Evolutionary conservation across 1,140 invertebrate species (phyloP), one percentile per base, ranked within the genome.

Genomic region (Brachystomella parvula): DNA sequence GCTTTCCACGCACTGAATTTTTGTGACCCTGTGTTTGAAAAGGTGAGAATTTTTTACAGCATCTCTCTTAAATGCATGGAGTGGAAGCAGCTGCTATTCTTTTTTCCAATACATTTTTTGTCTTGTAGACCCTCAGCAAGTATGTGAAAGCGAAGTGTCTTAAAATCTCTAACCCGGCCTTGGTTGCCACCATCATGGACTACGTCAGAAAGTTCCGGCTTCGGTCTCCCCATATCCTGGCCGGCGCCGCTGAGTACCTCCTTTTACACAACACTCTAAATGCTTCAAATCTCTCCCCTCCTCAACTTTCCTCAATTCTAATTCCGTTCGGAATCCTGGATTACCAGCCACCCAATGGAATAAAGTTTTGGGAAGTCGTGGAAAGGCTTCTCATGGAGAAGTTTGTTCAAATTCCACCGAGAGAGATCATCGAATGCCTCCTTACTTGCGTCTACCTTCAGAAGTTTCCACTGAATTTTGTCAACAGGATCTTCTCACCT

Each of bases 371-470:
- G 83, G 75, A 77, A 56, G 71, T 72, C 24, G 75, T 84, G 19
- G 86, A 88, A 75, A 73, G 77, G 39, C 73, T 79, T n/a, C 71
- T 89, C 2, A 73, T 80, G 57, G 75, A 80, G 53, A 84, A 84
- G 66, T 85, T 87, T 76, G 72, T 79, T 21, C 81, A 84, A 70
- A 82, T 89, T 39, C 77, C 77, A 56, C 74, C 82, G n/a, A 80
- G 82, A 65, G 82, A 86, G 70, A 73, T 83, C 3, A 72, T 86
- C 28, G 82, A 86, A 66, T 80, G 88, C 58, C 74, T 88, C 33
- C 76, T 88, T 9, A 81, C 84, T 3, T 87, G 84, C 74, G 79
- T 85, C 47, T 88, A 86, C 77, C 73, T 87, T 19, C 77, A 83
- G 62, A 82, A 83, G 72, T 83, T 83, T 77, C 87, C 87, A 9